These are phyloP conservation scores for Ochotona curzoniae DNA, from an alignment of 2,113 vertebrate genomes.

Conservation along the genomic window DNA sequence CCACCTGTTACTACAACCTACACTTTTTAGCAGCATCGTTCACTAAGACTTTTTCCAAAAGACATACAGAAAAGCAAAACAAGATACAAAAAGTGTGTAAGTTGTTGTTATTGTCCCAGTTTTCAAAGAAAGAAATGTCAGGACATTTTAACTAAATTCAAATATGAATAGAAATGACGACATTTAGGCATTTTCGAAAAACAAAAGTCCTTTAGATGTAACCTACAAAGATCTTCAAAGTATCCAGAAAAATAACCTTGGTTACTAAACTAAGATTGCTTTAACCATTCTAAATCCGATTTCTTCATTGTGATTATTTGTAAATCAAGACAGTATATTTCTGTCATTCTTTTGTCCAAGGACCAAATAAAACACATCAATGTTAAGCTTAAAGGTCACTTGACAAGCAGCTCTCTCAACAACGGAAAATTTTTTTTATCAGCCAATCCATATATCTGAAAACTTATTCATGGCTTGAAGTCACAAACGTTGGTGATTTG, in stretches of 20 bases:
- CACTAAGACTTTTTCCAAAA: neutral
- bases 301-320: constrained; percentile 2
- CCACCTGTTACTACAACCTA: neutral
- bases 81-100: neutral
- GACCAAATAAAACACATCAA: neutral
- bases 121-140: too few species aligned
- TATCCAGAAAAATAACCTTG: constrained; percentile 38
- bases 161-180: constrained; percentile 13
- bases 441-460: neutral
- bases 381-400: neutral
- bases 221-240: neutral
- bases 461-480: neutral
- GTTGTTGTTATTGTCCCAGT: too few species aligned
- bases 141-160: constrained; percentile 14
- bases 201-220: constrained; percentile 12
- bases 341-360: constrained; percentile 26
- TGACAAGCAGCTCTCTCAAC: constrained; percentile 44
- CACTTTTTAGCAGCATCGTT: too few species aligned
- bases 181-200: constrained; percentile 10
- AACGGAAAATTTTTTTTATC: neutral
- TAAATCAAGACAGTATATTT: neutral
- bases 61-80: neutral
- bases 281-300: constrained; percentile 17
- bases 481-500: neutral
- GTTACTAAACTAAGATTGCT: neutral